Base-by-base conservation (phyloP, 2,888 invertebrate species). In the Ellobium chinense region DNA sequence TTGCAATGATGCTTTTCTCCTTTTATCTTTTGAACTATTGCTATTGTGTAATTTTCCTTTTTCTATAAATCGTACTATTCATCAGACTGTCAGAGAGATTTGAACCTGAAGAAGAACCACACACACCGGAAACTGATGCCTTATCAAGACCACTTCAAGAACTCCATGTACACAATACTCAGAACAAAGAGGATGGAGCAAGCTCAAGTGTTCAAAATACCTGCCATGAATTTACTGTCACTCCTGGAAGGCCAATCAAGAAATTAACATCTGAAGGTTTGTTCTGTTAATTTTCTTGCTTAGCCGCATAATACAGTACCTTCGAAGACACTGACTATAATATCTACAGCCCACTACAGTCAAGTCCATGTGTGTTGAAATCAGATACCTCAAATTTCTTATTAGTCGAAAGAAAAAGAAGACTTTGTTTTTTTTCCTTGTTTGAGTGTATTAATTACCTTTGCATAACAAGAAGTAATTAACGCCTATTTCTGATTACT, bases 31-130 rank as follows among this genome's bases (percentile, higher is more conserved):
- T n/a, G n/a, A n/a, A n/a, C n/a, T n/a, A n/a, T n/a, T n/a, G n/a
- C n/a, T n/a, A n/a, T n/a, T n/a, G n/a, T n/a, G n/a, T n/a, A n/a
- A n/a, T n/a, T n/a, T n/a, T n/a, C n/a, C n/a, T n/a, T n/a, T n/a
- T n/a, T n/a, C n/a, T n/a, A n/a, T n/a, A n/a, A n/a, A n/a, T n/a
- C n/a, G n/a, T n/a, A n/a, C n/a, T n/a, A n/a, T n/a, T n/a, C n/a
- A n/a, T n/a, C 58, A 78, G 78, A 24, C 31, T 78, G n/a, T 78
- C 69, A 21, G 78, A 70, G 14, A 34, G 27, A 21, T 65, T 68
- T 68, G 74, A 74, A 27, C 80, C 80, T 31, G 80, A 74, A n/a
- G 80, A 80, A 7, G 80, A 80, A 46, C 80, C 74, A 24, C 4
- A 46, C 56, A 3, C 34, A 1, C 39, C 39, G 12, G 27, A 24